phyloP scores from a whole-genome alignment of 2,113 vertebrate genomes.

The Anarhynchus alexandrinus region DNA sequence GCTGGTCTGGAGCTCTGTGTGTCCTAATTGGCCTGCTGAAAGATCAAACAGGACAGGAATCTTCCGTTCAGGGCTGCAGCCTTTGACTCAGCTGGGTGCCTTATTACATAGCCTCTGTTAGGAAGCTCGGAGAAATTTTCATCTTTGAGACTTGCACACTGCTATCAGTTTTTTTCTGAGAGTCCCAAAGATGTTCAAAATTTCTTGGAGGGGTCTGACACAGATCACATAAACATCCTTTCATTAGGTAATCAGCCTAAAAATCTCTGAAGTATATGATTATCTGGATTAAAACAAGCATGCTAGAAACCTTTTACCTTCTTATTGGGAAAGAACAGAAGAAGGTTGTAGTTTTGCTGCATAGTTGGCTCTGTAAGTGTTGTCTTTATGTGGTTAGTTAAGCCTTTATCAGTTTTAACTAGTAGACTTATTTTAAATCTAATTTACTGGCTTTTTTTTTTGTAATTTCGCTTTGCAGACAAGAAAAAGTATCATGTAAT shows the following conservation, averaged over 20 bases:
- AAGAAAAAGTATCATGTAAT: constrained; percentile 84
- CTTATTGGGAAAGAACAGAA: not conserved
- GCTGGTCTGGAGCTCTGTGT: not conserved
- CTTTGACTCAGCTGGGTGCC: not conserved
- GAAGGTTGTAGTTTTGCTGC: not conserved
- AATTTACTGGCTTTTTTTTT: not conserved
- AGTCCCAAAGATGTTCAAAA: not conserved
- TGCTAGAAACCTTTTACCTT: not conserved
- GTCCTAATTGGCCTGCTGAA: not conserved
- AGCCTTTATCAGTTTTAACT: not conserved
- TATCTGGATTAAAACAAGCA: not conserved
- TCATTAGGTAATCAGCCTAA: not conserved
- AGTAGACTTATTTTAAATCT: not conserved
- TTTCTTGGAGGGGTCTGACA: not conserved
- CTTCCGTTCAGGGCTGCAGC: not conserved
- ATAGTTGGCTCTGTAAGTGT: not conserved
- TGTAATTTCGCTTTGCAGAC: constrained; percentile 67
- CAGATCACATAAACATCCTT: not conserved
- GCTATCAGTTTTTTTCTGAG: not conserved
- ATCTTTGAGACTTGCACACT: not conserved
- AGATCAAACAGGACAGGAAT: not conserved
- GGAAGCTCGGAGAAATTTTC: not conserved
- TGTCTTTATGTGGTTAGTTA: not conserved
- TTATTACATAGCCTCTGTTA: not conserved
- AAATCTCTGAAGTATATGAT: not conserved